Base-by-base conservation (phyloP, 2,888 invertebrate species). In the Lepidonotus clava region DNA sequence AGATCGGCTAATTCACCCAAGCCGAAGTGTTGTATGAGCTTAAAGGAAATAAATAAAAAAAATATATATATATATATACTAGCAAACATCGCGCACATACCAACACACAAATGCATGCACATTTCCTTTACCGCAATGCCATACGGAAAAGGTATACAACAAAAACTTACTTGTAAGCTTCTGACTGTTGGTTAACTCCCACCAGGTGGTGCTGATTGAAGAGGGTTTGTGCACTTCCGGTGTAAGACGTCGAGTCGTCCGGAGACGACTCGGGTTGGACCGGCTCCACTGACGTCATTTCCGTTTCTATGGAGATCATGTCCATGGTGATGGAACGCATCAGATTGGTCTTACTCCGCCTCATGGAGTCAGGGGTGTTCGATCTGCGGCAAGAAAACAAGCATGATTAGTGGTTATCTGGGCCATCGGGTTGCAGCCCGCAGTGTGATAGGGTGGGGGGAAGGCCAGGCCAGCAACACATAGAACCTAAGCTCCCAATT, bases 271-370 rank as follows among this genome's bases (percentile, higher is more conserved):
- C 80, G 1, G 80, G 80, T 28, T 80, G 80, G 32, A 80, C 80
- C 24, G 80, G 46, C 51, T 80, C 80, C 24, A 80, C 80, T 41
- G 80, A 80, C 46, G 80, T 80, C 80, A 80, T 80, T 80, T 80
- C 80, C 80, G 80, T 80, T 46, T 80, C 80, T 32, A 80, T 80
- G 18, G 91, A 83, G 61, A 87, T 87, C 86, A 84, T 87, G 61
- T 87, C 87, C 32, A 61, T 86, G 4, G 87, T 87, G 51, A 86
- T 28, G n/a, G 80, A 77, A 4, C 84, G 76, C 86, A 87, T 84
- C n/a, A 84, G 36, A 80, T 80, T 80, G 41, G 80, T 80, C 28
- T 80, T 80, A 80, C 80, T 80, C 28, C 80, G 21, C 4, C 80
- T 8, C 24, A 80, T 24, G 0, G 80, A 80, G 46, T 80, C 80